phyloP scores from a whole-genome alignment of 1,140 invertebrate species.

The Carcinoscorpius rotundicauda region DNA sequence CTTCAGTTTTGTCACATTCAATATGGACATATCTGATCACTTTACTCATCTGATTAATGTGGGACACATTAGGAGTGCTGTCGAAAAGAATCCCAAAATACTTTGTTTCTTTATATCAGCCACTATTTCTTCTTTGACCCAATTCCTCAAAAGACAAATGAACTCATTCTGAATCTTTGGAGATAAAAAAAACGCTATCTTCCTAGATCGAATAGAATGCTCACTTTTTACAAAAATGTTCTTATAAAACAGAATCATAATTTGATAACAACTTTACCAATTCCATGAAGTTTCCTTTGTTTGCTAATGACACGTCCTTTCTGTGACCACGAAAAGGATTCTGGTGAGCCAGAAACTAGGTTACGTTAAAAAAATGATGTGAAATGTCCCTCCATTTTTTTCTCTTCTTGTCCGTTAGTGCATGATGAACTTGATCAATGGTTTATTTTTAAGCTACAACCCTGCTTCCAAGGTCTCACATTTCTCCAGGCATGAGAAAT shows the following conservation, averaged over 20 bases:
- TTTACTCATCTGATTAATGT: conserved; percentile 31
- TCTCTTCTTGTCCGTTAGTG: background rate
- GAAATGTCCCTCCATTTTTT: background rate
- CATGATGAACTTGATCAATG: background rate
- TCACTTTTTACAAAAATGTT: too few species aligned
- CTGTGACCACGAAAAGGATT: too few species aligned
- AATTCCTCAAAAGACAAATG: background rate
- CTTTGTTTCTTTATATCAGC: too few species aligned
- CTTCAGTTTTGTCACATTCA: conserved; percentile 7
- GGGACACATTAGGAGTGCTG: conserved; percentile 29
- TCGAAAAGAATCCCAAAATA: conserved; percentile 30
- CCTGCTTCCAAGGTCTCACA: conserved; percentile 3
- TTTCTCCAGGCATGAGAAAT: conserved; percentile 3
- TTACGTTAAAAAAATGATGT: background rate
- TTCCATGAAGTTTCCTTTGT: background rate
- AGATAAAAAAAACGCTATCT: background rate
- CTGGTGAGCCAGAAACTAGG: background rate
- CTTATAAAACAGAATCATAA: too few species aligned
- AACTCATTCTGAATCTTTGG: conserved; percentile 1
- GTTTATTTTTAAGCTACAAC: background rate
- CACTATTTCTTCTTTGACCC: conserved; percentile 24
- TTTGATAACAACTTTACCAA: background rate
- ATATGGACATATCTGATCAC: conserved; percentile 22
- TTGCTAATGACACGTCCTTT: too few species aligned
- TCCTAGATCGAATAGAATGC: too few species aligned